Percentiles rank a stretch among this genome's conserved stretches.
phyloP scores from a whole-genome alignment of 2,888 invertebrate genomes.

The Periphyllus acericola region DNA sequence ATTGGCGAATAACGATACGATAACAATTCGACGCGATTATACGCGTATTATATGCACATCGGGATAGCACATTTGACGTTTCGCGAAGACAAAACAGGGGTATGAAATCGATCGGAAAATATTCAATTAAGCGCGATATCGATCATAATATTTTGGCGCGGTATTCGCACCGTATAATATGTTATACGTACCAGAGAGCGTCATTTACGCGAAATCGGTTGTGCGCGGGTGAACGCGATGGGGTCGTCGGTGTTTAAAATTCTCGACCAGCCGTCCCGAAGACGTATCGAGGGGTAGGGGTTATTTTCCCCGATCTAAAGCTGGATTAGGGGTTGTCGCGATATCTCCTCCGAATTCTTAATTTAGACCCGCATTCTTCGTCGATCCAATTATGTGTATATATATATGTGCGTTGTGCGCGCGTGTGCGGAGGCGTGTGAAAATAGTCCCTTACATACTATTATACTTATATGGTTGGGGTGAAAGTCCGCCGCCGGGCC shows the following conservation, averaged over 20 bases:
- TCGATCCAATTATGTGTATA: conserved; percentile 21
- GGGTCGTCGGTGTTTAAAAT: conserved; percentile 41
- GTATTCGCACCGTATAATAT: background rate
- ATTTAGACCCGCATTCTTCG: conserved; percentile 46
- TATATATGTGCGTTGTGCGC: background rate
- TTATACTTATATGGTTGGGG: background rate
- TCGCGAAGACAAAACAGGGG: background rate
- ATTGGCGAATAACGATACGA: background rate
- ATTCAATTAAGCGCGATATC: conserved; percentile 24
- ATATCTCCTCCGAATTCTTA: conserved; percentile 48
- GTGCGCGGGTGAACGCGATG: background rate
- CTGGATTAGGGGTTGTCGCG: conserved; percentile 8
- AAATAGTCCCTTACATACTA: background rate
- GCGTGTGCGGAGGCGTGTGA: background rate
- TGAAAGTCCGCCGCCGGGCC: background rate
- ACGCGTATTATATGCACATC: too few relatives aligned
- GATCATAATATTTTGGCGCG: background rate
- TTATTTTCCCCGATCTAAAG: conserved; percentile 37
- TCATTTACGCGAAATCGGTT: background rate
- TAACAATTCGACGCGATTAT: background rate
- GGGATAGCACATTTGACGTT: background rate
- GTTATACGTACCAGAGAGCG: background rate
- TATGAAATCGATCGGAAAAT: background rate
- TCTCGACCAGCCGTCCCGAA: conserved; percentile 13
- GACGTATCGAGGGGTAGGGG: conserved; percentile 12